Evolutionary conservation across 2,888 invertebrate genomes (phyloP).

Genomic region (Zelleria hepariella): DNA sequence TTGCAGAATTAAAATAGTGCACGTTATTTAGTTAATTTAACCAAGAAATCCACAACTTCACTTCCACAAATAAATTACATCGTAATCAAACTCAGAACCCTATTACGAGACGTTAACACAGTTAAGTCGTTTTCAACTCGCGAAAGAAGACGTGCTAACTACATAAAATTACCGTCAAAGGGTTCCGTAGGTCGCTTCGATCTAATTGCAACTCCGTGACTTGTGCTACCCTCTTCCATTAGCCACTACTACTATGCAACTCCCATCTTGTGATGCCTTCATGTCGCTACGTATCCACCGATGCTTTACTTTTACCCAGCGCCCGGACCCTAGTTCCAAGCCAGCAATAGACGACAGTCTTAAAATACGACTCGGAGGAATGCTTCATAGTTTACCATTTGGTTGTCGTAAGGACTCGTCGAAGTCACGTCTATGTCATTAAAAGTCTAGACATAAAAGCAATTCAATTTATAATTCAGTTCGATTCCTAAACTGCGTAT

Average conservation of each 20-base stretch:
- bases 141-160: slow-evolving; percentile 48
- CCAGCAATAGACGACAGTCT: background rate
- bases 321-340: too few relatives aligned
- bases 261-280: background rate
- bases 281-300: slow-evolving; percentile 18
- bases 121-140: slow-evolving; percentile 17
- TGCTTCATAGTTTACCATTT: background rate
- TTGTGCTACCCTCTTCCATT: slow-evolving; percentile 52
- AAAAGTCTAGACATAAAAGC: slow-evolving; percentile 41
- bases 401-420: slow-evolving; percentile 16
- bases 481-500: slow-evolving; percentile 3
- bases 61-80: background rate
- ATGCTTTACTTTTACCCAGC: slow-evolving; percentile 5
- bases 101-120: background rate
- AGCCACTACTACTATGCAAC: slow-evolving; percentile 28
- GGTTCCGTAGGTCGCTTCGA: slow-evolving; percentile 47
- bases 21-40: too few relatives aligned
- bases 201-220: slow-evolving; percentile 63
- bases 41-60: background rate
- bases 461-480: slow-evolving; percentile 38
- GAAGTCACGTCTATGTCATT: slow-evolving; percentile 30
- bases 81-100: background rate
- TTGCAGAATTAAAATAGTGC: too few relatives aligned
- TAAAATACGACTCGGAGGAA: background rate
- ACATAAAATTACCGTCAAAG: slow-evolving; percentile 58